Base-by-base conservation (phyloP, 2,888 invertebrate species). In the Drosophila fungiperda region DNA sequence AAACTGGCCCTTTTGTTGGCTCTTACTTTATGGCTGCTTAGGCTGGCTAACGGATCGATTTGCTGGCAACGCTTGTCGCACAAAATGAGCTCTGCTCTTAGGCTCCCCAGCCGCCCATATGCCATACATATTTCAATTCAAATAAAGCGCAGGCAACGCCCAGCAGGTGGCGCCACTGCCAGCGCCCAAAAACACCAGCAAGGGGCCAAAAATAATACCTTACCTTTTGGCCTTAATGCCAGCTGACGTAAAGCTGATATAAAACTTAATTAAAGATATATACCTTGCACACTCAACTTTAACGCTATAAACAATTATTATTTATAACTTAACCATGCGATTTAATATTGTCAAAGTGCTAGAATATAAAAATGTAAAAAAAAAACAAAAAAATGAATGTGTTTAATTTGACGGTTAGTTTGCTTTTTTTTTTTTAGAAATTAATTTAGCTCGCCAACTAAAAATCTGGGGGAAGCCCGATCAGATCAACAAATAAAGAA, bases 1-100 rank as follows among this genome's bases (percentile, higher is more conserved):
- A 72, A 77, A 65, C 45, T 49, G 82, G 72, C 82, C 81, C 68
- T 66, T 81, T 81, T 77, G 81, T 72, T 65, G 74, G 71, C 78
- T 75, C 85, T 62, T 87, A 75, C 68, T 89, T 89, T 89, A 89
- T 89, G 88, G 87, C 88, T 85, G 90, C 83, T 84, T 85, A 73
- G 78, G 68, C 73, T 75, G 74, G 75, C 75, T 87, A 86, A 81
- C 84, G 84, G 86, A 87, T 87, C 88, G 88, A 85, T 85, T 85
- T 87, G 81, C 83, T 76, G 76, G 73, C 80, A 76, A 80, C 84
- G 82, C 85, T 82, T 87, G 73, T 70, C 73, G 68, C 78, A 83
- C 75, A 75, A 76, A 82, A 80, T 76, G 84, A 73, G 78, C 76
- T 78, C 82, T 80, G 80, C 78, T 76, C 76, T 82, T 80, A 64